Percentiles rank a stretch among this genome's conserved stretches.
These are phyloP conservation scores for Drosophila nasuta DNA, from an alignment of 1,140 invertebrate genomes.

Conservation along the genomic window DNA sequence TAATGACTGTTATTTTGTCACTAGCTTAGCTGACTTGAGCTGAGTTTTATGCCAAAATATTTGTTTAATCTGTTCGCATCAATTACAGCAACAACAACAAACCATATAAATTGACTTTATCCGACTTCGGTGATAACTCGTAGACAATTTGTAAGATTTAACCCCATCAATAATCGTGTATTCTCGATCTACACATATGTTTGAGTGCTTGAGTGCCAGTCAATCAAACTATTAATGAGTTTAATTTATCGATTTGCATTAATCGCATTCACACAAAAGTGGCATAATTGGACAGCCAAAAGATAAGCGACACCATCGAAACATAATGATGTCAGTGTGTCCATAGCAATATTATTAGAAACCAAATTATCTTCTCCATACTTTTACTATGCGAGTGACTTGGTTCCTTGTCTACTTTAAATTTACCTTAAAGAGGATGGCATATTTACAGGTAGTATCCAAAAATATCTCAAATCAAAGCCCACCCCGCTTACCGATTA, in stretches of 20 bases:
- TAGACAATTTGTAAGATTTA: conserved; percentile 65
- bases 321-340: too few species aligned
- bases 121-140: conserved; percentile 51
- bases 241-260: conserved; percentile 47
- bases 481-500: neutral
- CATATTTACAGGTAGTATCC: conserved; percentile 33
- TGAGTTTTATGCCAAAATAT: conserved; percentile 73
- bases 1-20: conserved; percentile 79
- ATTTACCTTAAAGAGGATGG: conserved; percentile 20
- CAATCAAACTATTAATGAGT: conserved; percentile 76
- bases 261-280: conserved; percentile 26
- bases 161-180: conserved; percentile 21
- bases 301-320: conserved; percentile 55
- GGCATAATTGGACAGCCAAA: conserved; percentile 62
- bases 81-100: conserved; percentile 49
- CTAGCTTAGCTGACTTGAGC: conserved; percentile 53
- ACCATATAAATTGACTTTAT: conserved; percentile 64
- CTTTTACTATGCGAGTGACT: conserved; percentile 1
- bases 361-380: neutral
- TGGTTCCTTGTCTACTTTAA: too few species aligned
- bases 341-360: neutral
- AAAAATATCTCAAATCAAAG: conserved; percentile 57
- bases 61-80: conserved; percentile 71
- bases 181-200: neutral
- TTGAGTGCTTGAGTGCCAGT: neutral